Percentiles rank a stretch among this genome's conserved stretches.
Conservation (phyloP, 1,140 invertebrate genomes). For the Aleiodes sp. region DNA sequence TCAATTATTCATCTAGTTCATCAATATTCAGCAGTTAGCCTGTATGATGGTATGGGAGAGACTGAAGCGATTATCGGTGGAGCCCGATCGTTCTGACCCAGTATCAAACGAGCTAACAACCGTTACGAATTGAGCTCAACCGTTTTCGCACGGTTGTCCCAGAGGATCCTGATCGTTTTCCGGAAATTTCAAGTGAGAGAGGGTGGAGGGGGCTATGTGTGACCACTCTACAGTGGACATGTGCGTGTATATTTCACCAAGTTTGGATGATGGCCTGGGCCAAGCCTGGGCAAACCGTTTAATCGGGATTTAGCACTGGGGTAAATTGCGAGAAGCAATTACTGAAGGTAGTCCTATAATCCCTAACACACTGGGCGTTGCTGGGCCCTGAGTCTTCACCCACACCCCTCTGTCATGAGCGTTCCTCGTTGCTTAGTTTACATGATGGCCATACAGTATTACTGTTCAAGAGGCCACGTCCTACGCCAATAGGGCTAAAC, state of each 20-base stretch:
- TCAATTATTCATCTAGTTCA: constrained; percentile 10
- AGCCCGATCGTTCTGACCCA: not conserved
- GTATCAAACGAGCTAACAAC: not conserved
- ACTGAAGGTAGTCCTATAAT: constrained; percentile 52
- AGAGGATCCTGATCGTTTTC: not conserved
- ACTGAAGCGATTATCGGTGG: not conserved
- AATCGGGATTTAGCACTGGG: constrained; percentile 50
- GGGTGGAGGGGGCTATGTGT: not conserved
- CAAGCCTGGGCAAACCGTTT: constrained; percentile 37
- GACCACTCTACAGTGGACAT: constrained; percentile 18
- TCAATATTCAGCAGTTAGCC: constrained; percentile 10
- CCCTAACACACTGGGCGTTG: constrained; percentile 45
- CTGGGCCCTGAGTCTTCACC: constrained; percentile 10
- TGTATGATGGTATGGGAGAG: not conserved
- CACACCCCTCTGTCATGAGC: not conserved
- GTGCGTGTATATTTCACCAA: constrained; percentile 34
- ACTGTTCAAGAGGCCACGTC: not conserved
- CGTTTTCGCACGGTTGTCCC: not conserved
- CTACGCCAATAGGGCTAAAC: too few relatives aligned
- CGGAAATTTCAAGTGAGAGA: constrained; percentile 21
- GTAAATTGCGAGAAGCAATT: constrained; percentile 57
- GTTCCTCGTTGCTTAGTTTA: constrained; percentile 7
- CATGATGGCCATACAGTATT: not conserved
- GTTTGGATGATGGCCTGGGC: constrained; percentile 29
- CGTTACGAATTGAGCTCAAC: constrained; percentile 8